Percentiles rank a stretch among this genome's conserved stretches.
phyloP scores from a whole-genome alignment of 2,113 vertebrate genomes.

The Mesembrinibis cayennensis region DNA sequence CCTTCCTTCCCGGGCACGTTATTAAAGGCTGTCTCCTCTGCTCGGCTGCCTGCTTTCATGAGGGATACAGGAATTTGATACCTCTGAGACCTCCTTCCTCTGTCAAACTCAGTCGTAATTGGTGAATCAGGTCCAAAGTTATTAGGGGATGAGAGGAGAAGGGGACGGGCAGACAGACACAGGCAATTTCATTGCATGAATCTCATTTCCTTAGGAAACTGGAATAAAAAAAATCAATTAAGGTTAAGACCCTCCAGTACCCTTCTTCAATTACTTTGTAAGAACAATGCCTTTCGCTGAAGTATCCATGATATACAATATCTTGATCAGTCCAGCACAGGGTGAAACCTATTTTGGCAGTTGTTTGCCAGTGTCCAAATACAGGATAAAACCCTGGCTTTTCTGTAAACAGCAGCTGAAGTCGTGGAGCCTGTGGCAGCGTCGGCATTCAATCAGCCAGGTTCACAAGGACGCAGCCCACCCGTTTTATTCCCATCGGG shows the following conservation, averaged over 20 bases:
- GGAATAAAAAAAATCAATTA: conserved; percentile 27
- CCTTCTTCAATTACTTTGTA: background rate
- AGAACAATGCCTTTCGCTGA: background rate
- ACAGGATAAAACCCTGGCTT: background rate
- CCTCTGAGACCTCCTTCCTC: conserved; percentile 8
- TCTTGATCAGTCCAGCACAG: background rate
- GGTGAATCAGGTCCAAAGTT: conserved; percentile 1
- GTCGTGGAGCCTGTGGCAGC: background rate
- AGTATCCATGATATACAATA: background rate
- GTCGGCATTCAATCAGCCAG: background rate
- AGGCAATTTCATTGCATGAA: background rate
- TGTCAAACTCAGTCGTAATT: background rate
- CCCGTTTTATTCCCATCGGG: too few relatives aligned
- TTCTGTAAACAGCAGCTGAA: background rate
- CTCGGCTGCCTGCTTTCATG: conserved; percentile 50
- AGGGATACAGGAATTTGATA: conserved; percentile 17
- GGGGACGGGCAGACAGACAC: background rate
- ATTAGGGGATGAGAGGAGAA: conserved; percentile 26
- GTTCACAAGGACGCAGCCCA: background rate
- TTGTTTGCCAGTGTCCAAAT: background rate
- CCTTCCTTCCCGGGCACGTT: background rate
- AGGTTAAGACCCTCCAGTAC: conserved; percentile 1
- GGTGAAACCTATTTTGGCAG: background rate
- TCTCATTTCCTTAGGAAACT: conserved; percentile 39
- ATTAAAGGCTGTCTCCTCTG: conserved; percentile 50